Conservation (phyloP, 2,888 invertebrate species). For the Dynastes hyllus region DNA sequence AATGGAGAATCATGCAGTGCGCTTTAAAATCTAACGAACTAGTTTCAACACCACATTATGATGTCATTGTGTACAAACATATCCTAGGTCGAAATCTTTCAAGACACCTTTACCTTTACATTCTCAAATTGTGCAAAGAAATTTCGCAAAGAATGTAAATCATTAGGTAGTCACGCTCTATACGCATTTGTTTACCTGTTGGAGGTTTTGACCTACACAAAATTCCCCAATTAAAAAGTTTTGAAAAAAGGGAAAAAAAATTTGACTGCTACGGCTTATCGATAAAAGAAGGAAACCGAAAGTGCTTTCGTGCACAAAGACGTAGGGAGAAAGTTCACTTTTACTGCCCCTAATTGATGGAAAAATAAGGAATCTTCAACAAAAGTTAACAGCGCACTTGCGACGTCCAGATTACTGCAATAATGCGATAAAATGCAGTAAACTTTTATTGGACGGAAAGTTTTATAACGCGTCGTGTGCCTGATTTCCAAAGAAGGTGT, state of each 20-base stretch:
- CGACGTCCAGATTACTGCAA: slow-evolving; percentile 20
- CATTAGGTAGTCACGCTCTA: slow-evolving; percentile 15
- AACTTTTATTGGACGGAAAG: slow-evolving; percentile 1
- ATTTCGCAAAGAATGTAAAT: slow-evolving; percentile 15
- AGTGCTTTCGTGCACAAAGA: slow-evolving; percentile 27
- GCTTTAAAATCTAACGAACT: too few relatives aligned
- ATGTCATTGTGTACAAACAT: too few relatives aligned
- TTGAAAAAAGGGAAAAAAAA: slow-evolving; percentile 32
- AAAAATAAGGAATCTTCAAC: background rate
- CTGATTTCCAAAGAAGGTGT: background rate
- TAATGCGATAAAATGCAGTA: slow-evolving; percentile 41
- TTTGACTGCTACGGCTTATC: background rate
- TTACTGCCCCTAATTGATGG: slow-evolving; percentile 30
- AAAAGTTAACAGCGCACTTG: background rate
- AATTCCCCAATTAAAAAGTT: background rate
- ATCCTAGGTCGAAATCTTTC: too few relatives aligned
- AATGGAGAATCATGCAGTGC: too few relatives aligned
- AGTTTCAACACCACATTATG: too few relatives aligned
- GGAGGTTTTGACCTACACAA: slow-evolving; percentile 4
- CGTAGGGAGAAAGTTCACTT: slow-evolving; percentile 30
- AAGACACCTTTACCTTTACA: background rate
- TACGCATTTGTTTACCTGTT: slow-evolving; percentile 33
- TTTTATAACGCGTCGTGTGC: slow-evolving; percentile 14
- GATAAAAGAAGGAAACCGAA: slow-evolving; percentile 39
- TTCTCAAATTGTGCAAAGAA: background rate